Base-by-base conservation (phyloP, 2,888 invertebrate species). In the Cataglyphis albicans region DNA sequence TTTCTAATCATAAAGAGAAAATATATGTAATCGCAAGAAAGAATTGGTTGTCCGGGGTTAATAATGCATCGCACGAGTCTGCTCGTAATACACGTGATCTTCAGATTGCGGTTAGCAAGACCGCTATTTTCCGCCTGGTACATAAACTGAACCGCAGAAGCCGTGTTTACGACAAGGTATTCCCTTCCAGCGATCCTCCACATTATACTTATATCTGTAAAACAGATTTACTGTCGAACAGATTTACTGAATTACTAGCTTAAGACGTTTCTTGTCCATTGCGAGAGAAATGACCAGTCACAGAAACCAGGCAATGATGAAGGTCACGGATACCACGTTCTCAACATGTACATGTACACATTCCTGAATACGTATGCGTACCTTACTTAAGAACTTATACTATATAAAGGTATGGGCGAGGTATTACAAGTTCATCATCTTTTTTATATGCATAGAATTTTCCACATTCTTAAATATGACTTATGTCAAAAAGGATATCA, bases 231-330 rank as follows among this genome's bases (percentile, higher is more conserved):
- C n/a, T n/a, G n/a, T 25, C 44, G 44, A 0, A 52, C 48, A 74
- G 75, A 82, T 63, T 18, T 61, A 63, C 82, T 52, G 59, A 68
- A 81, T 81, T 61, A 29, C 78, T 57, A 61, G 48, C 52, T 41
- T 52, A 83, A 83, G 70, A 81, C 52, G 64, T 57, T 80, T 64
- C n/a, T 44, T 85, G 38, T 15, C 52, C 63, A 80, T 80, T 74
- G 65, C 32, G 63, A 86, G 89, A 86, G 87, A 88, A 90, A 87
- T 86, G 84, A 82, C 84, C 86, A 90, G 84, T 84, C 88, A 74
- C 73, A 85, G 87, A 85, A 85, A 90, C 83, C 86, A 89, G 82
- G 81, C 82, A 89, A 87, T 89, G 90, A 86, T 90, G 89, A 90
- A 90, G 88, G 90, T 90, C 88, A 78, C n/a, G 83, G 85, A 21